A percentile compares a stretch with the other conserved stretches of the same genome.
phyloP scores from a whole-genome alignment of 2,113 vertebrate genomes.

The Chelonoidis abingdonii region DNA sequence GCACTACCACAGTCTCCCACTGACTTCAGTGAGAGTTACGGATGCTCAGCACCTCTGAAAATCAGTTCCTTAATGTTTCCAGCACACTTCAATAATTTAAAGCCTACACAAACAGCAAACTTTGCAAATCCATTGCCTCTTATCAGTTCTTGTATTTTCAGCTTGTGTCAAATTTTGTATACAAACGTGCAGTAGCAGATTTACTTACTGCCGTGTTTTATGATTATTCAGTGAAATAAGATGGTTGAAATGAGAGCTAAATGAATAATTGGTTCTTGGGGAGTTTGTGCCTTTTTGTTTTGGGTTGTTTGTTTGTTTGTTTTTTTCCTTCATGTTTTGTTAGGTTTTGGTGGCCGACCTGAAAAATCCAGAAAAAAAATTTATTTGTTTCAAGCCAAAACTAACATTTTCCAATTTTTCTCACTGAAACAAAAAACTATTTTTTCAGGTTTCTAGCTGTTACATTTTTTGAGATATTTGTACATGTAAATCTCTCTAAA shows the following conservation, averaged over 20 bases:
- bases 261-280: no score
- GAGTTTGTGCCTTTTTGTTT: no score
- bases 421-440: no score
- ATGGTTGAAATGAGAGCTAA: not conserved
- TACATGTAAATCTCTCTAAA: no score
- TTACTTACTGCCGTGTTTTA: not conserved
- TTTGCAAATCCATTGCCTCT: not conserved
- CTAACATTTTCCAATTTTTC: no score
- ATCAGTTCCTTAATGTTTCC: not conserved
- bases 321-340: no score
- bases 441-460: no score
- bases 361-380: no score
- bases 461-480: no score
- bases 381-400: no score
- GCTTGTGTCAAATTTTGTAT: slow-evolving; percentile 39
- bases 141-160: not conserved
- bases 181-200: not conserved
- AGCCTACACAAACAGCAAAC: not conserved
- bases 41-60: not conserved
- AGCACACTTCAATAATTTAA: not conserved
- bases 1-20: not conserved
- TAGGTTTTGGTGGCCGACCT: no score
- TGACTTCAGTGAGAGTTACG: not conserved
- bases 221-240: not conserved
- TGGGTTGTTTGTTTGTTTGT: no score